Evolutionary conservation across 2,113 vertebrate species (phyloP).

Genomic region (Vombatus ursinus): DNA sequence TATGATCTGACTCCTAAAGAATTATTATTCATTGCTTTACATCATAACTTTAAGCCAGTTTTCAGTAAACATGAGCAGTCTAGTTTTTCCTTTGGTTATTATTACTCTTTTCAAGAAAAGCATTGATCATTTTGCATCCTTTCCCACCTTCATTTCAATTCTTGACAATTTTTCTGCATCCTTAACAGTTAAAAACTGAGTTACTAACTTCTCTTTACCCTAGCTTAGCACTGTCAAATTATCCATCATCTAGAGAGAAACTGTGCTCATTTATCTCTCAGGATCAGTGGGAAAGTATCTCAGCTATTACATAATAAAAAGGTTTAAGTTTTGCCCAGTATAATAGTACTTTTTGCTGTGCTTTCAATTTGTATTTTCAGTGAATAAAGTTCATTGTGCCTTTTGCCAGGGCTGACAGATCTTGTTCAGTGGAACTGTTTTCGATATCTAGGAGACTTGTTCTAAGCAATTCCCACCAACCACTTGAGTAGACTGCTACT

Average conservation of each 20-base stretch:
- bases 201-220: neutral
- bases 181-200: neutral
- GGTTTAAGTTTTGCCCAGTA: constrained; percentile 18
- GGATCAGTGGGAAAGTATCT: constrained; percentile 19
- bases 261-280: constrained; percentile 44
- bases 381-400: constrained; percentile 28
- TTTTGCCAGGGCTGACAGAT: neutral
- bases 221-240: neutral
- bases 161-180: neutral
- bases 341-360: constrained; percentile 2
- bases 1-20: neutral
- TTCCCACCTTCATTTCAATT: neutral
- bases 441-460: constrained; percentile 14
- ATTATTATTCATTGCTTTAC: neutral
- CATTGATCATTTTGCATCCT: neutral
- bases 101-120: neutral
- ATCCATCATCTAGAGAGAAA: neutral
- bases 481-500: neutral
- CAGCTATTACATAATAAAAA: constrained; percentile 22
- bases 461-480: neutral
- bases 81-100: neutral
- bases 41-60: neutral
- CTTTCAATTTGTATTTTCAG: constrained; percentile 17
- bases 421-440: constrained; percentile 3
- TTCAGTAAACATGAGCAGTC: neutral